Percentiles rank a stretch among this genome's conserved stretches.
Conservation (phyloP, 2,113 vertebrate species). For the Oophaga pumilio region DNA sequence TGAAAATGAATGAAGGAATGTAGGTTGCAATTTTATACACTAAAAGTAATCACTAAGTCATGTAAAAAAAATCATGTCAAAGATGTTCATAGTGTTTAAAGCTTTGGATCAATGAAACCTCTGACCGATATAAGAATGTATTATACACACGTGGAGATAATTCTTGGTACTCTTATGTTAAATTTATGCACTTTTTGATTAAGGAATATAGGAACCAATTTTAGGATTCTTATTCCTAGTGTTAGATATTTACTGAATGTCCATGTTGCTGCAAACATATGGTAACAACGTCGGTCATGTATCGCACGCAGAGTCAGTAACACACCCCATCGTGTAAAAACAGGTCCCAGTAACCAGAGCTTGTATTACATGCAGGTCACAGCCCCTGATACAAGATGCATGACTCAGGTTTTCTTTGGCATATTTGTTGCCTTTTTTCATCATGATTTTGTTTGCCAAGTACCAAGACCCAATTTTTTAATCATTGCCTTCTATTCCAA, state of each 20-base stretch:
- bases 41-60: no score
- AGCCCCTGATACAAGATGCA: neutral
- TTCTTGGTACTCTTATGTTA: neutral
- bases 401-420: neutral
- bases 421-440: neutral
- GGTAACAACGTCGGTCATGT: slow-evolving; percentile 55
- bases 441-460: neutral
- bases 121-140: no score
- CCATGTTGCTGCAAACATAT: slow-evolving; percentile 57
- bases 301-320: slow-evolving; percentile 66
- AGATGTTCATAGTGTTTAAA: no score
- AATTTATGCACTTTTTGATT: slow-evolving; percentile 65
- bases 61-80: no score
- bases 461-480: neutral
- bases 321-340: slow-evolving; percentile 59
- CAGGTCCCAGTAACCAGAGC: slow-evolving; percentile 54
- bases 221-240: slow-evolving; percentile 70
- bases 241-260: slow-evolving; percentile 72
- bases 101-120: no score
- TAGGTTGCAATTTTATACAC: no score
- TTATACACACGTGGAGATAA: neutral
- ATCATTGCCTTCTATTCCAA: neutral
- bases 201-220: slow-evolving; percentile 65
- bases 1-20: no score
- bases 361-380: no score